Evolutionary conservation across 2,113 vertebrate genomes (phyloP).

Genomic region (Murina feae): DNA sequence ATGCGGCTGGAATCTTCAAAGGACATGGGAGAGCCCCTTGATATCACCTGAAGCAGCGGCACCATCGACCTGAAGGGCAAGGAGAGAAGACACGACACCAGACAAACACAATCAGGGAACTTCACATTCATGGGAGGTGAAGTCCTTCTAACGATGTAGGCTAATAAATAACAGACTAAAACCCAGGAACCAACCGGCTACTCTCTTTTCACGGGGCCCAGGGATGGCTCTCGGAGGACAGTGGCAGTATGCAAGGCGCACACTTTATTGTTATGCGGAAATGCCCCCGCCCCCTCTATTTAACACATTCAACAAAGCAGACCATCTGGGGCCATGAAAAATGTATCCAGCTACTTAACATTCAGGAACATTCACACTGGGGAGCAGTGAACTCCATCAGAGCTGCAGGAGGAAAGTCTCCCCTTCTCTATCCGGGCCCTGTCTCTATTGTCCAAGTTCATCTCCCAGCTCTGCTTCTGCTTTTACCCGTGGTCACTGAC

Average conservation of each 20-base stretch:
- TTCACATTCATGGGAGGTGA: not conserved
- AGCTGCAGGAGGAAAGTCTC: not conserved
- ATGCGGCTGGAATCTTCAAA: slow-evolving; percentile 95
- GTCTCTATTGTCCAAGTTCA: rapidly evolving
- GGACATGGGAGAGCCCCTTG: slow-evolving; percentile 95
- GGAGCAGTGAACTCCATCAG: rapidly evolving
- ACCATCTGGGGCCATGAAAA: not conserved
- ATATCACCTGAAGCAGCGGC: slow-evolving; percentile 94
- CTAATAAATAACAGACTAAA: too few relatives aligned
- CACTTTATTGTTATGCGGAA: not conserved
- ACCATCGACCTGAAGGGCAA: slow-evolving; percentile 89
- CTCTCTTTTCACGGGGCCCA: rapidly evolving
- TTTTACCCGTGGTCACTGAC: too few relatives aligned
- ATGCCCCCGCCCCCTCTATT: not conserved
- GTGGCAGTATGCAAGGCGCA: rapidly evolving
- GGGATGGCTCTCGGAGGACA: not conserved
- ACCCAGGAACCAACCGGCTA: rapidly evolving
- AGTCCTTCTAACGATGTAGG: not conserved
- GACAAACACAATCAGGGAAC: not conserved
- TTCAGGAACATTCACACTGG: not conserved
- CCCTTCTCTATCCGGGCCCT: rapidly evolving
- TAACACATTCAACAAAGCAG: not conserved
- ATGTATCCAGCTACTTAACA: rapidly evolving
- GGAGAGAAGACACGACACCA: not conserved
- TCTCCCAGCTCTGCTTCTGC: not conserved